A percentile compares a stretch with the other conserved stretches of the same genome.
Evolutionary conservation across 2,888 invertebrate species (phyloP).

Genomic region (Mesochorus sp.): DNA sequence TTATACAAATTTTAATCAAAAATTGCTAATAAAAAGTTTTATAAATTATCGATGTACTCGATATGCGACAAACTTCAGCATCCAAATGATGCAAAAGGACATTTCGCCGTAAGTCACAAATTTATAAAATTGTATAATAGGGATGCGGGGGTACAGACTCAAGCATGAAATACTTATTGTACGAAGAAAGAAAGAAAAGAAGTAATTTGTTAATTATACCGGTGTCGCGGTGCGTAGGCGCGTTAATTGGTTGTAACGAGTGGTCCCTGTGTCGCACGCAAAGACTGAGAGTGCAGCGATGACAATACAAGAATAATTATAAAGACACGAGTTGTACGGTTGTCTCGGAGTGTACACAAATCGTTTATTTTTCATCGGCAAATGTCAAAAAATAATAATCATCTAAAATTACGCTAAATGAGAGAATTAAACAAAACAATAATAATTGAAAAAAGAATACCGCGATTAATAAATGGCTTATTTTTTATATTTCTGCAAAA

Average conservation of each 20-base stretch:
- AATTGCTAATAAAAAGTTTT: no score
- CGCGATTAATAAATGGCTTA: no score
- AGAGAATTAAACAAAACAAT: neutral
- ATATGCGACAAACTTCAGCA: no score
- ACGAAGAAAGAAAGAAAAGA: slow-evolving; percentile 17
- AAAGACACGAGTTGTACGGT: slow-evolving; percentile 15
- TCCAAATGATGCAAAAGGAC: no score
- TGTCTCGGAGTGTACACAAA: slow-evolving; percentile 38
- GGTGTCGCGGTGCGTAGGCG: slow-evolving; percentile 62
- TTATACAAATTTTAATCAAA: no score
- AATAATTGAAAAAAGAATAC: neutral
- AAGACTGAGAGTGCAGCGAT: slow-evolving; percentile 12
- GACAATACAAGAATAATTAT: no score
- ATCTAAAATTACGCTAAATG: slow-evolving; percentile 19
- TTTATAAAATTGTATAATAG: neutral
- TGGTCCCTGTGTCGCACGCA: slow-evolving; percentile 18
- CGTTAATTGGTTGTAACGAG: slow-evolving; percentile 64
- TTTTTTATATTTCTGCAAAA: no score
- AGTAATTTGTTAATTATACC: slow-evolving; percentile 61
- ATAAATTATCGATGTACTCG: no score
- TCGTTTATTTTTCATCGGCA: slow-evolving; percentile 17
- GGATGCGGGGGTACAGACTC: neutral
- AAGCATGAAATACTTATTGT: slow-evolving; percentile 44
- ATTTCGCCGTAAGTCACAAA: no score
- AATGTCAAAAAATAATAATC: slow-evolving; percentile 31